Evolutionary conservation across 1,140 invertebrate genomes (phyloP).

Genomic region (Drosophila nigrodunni): DNA sequence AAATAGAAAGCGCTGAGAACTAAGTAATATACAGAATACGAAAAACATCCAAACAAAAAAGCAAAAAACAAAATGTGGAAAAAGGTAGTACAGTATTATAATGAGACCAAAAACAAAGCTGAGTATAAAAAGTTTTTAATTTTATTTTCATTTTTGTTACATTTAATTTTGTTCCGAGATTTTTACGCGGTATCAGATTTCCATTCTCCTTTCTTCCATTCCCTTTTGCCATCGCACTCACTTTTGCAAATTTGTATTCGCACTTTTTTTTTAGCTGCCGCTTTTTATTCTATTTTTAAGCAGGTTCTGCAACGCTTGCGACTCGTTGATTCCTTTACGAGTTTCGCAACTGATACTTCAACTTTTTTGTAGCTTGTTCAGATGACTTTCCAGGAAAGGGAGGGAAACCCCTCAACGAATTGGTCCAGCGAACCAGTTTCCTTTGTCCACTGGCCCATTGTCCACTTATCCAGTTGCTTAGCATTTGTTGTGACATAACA

Average conservation of each 20-base stretch:
- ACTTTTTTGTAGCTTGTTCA: conserved; percentile 25
- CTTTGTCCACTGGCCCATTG: conserved; percentile 6
- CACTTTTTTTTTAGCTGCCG: conserved; percentile 11
- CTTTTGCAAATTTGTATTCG: conserved; percentile 16
- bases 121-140: conserved; percentile 34
- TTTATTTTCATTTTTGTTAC: conserved; percentile 43
- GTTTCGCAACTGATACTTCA: conserved; percentile 38
- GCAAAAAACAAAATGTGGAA: neutral
- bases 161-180: conserved; percentile 34
- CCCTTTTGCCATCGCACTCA: neutral
- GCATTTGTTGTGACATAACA: conserved; percentile 44
- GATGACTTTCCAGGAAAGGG: neutral
- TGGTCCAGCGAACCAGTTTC: conserved; percentile 28
- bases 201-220: conserved; percentile 4
- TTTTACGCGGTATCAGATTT: conserved; percentile 27
- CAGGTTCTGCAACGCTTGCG: conserved; percentile 29
- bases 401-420: neutral
- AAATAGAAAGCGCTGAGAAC: conserved; percentile 44
- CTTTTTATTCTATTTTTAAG: conserved; percentile 9
- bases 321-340: conserved; percentile 36
- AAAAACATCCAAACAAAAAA: conserved; percentile 13
- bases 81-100: conserved; percentile 1
- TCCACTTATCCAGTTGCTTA: conserved; percentile 35
- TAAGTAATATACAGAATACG: conserved; percentile 7
- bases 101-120: conserved; percentile 32